Base-by-base conservation (phyloP, 2,888 invertebrate species). In the Torymus tubicola region DNA sequence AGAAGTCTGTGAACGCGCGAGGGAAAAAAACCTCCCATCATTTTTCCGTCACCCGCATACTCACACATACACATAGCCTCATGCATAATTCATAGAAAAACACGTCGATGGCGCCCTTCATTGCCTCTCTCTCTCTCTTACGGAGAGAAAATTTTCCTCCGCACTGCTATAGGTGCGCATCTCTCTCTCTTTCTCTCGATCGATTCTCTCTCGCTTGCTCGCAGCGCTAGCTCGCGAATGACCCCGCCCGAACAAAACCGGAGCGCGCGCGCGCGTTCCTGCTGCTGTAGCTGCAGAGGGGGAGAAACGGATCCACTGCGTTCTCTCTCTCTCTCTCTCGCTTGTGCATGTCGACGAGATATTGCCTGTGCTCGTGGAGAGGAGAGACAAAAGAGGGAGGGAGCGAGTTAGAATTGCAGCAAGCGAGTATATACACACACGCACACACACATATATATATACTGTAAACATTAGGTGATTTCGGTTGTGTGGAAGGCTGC, bases 191-290 rank as follows among this genome's bases (percentile, higher is more conserved):
- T 55, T 24, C 69, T 64, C 70, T 42, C 77, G 70, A 77, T 77
- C 77, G 77, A 77, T 76, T 76, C 64, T 21, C 63, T 55, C 71
- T 42, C 52, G 18, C 72, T 57, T 13, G 70, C 70, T 24, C n/a
- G 42, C 42, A 42, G 42, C 42, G 42, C 42, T 42, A 42, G 42
- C 42, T 42, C 42, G 42, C 42, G 67, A 71, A 71, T 78, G 78
- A 72, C 78, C 78, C 78, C 78, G 78, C 78, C 78, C 78, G 78
- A 72, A 71, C 71, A 67, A 78, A 71, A 67, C 65, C 71, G 65
- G 65, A 65, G 58, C 71, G 64, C 68, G 60, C 11, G 58, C 71
- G 64, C 68, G 60, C 11, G 57, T 2, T 2, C 10, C 12, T 13
- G 57, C 12, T 5, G 42, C 42, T 42, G 21, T 2, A 2, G 21